Conservation (phyloP, 2,113 vertebrate species). For the Vidua chalybeata region DNA sequence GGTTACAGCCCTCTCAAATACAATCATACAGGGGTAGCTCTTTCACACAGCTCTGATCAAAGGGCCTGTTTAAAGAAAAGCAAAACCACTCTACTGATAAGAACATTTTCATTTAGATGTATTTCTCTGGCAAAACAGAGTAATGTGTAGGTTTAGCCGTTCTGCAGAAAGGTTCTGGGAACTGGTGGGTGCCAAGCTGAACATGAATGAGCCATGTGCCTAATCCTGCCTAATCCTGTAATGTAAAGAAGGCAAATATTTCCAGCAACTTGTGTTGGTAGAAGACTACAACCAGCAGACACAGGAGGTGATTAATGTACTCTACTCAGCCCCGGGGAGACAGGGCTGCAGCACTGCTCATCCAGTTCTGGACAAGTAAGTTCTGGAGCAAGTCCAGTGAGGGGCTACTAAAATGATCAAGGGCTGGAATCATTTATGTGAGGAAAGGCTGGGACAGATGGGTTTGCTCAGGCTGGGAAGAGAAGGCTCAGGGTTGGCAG, state of each 20-base stretch:
- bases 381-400: background rate
- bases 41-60: background rate
- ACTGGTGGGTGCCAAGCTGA: background rate
- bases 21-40: too few relatives aligned
- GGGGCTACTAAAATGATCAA: background rate
- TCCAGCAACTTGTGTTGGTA: background rate
- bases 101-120: background rate
- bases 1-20: background rate
- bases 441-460: background rate
- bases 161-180: background rate
- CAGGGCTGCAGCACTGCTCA: background rate
- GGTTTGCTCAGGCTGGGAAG: background rate
- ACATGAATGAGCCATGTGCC: background rate
- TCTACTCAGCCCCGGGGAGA: background rate
- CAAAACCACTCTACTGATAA: background rate
- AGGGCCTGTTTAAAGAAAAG: background rate
- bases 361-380: background rate
- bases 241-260: background rate
- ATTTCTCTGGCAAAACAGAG: background rate
- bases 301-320: background rate
- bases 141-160: rapidly evolving
- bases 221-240: background rate
- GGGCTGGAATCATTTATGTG: background rate
- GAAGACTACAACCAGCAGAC: background rate
- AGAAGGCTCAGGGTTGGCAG: background rate